Evolutionary conservation across 1,140 invertebrate species (phyloP), one percentile per base, ranked within the genome.

Genomic region (Homarus americanus): DNA sequence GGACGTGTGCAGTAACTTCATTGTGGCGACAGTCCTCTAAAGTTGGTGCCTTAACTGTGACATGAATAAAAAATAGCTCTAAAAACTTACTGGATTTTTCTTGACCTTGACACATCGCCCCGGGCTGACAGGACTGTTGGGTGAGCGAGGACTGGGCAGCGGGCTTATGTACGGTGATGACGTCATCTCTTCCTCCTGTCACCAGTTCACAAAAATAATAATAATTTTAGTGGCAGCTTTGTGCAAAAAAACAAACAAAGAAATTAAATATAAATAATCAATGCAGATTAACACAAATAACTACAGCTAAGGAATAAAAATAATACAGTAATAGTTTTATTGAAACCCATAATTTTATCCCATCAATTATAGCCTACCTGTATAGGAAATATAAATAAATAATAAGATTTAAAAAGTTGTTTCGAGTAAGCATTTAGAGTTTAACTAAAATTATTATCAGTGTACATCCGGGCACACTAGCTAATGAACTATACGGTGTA

Each of bases 31-130:
- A n/a, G n/a, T n/a, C n/a, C n/a, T n/a, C n/a, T n/a, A n/a, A n/a
- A n/a, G n/a, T n/a, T n/a, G n/a, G n/a, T n/a, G n/a, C n/a, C n/a
- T n/a, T n/a, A n/a, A n/a, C n/a, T n/a, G n/a, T n/a, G n/a, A n/a
- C n/a, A n/a, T n/a, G n/a, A n/a, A n/a, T n/a, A n/a, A n/a, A n/a
- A n/a, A n/a, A n/a, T n/a, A n/a, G n/a, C n/a, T n/a, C n/a, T n/a
- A n/a, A n/a, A n/a, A 15, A 76, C 88, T 84, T 76, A 90, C 88
- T 53, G 88, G 88, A 36, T 90, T 90, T 28, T 90, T 90, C 69
- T 90, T 90, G 88, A 90, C 88, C 72, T 90, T 90, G 53, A 90
- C 88, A 53, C 82, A 83, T 2, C 88, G 66, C 24, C 88, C 82
- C 7, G 88, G 88, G 44, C 88, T 90, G 88, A 84, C 80, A 17